A percentile compares a stretch with the other conserved stretches of the same genome.
Conservation (phyloP, 1,140 invertebrate genomes). For the Drosophila arizonae region DNA sequence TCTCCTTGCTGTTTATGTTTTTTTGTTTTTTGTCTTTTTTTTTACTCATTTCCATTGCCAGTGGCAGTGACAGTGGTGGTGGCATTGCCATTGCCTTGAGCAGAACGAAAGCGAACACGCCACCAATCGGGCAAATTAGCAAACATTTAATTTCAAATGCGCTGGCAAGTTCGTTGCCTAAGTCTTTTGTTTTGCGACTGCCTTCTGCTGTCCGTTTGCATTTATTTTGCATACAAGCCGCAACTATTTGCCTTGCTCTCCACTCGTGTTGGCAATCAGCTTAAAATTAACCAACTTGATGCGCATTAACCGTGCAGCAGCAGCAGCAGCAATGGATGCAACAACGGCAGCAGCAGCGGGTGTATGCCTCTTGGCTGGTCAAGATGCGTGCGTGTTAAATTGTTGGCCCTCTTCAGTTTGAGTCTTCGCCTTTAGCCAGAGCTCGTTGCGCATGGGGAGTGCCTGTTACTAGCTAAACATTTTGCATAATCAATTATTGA, state of each 20-base stretch:
- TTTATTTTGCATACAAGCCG: conserved; percentile 38
- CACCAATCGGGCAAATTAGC: conserved; percentile 73
- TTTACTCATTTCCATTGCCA: conserved; percentile 21
- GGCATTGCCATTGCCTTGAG: conserved; percentile 9
- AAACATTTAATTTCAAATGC: conserved; percentile 73
- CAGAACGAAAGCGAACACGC: conserved; percentile 37
- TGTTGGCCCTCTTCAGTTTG: conserved; percentile 32
- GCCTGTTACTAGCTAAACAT: conserved; percentile 34
- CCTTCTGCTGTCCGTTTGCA: conserved; percentile 21
- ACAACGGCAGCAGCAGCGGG: conserved; percentile 7
- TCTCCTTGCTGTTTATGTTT: conserved; percentile 17
- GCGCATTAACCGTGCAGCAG: conserved; percentile 47
- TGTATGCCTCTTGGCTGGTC: conserved; percentile 17
- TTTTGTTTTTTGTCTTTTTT: conserved; percentile 8
- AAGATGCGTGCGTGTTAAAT: conserved; percentile 45
- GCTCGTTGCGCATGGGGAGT: conserved; percentile 23
- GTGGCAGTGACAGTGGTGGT: conserved; percentile 1
- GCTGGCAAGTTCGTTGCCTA: conserved; percentile 68
- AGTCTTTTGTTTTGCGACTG: conserved; percentile 61
- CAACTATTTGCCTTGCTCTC: conserved; percentile 47
- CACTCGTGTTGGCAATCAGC: conserved; percentile 65
- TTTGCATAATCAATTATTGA: conserved; percentile 54
- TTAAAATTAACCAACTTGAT: conserved; percentile 68
- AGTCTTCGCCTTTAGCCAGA: conserved; percentile 3
- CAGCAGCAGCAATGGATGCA: neutral